Conservation (phyloP, 2,888 invertebrate species). For the Eupithecia inturbata region DNA sequence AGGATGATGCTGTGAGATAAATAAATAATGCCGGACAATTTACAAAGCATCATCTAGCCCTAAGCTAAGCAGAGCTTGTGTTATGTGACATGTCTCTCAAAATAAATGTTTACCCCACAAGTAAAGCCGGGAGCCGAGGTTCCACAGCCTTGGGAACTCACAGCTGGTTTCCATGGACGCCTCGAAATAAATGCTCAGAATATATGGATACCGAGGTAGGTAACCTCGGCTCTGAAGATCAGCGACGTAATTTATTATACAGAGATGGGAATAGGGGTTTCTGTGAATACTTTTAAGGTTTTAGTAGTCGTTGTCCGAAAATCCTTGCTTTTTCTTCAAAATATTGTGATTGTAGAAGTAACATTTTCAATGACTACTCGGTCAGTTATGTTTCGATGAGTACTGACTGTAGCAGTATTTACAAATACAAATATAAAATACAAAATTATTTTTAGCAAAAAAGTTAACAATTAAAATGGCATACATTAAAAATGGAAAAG, state of each 20-base stretch:
- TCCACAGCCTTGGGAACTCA: not conserved
- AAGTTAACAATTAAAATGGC: no score
- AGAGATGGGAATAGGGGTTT: conserved; percentile 5
- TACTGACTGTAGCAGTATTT: no score
- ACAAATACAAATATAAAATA: no score
- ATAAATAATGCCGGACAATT: no score
- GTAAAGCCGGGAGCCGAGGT: not conserved
- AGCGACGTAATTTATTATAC: not conserved
- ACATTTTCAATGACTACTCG: not conserved
- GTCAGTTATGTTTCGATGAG: not conserved
- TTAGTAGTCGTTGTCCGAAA: not conserved
- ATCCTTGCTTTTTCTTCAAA: not conserved
- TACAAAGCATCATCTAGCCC: no score
- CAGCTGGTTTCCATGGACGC: not conserved
- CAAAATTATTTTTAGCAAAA: no score
- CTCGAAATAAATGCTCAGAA: conserved; percentile 8
- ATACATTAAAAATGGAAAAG: no score
- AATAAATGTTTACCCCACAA: not conserved
- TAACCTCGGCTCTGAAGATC: not conserved
- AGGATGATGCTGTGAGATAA: no score
- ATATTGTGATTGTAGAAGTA: not conserved
- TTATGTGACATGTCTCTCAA: no score
- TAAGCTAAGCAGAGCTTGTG: no score
- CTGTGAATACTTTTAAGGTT: conserved; percentile 8
- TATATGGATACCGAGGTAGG: not conserved